phyloP scores from a whole-genome alignment of 2,888 invertebrate species.

The Agriopis aurantiaria region DNA sequence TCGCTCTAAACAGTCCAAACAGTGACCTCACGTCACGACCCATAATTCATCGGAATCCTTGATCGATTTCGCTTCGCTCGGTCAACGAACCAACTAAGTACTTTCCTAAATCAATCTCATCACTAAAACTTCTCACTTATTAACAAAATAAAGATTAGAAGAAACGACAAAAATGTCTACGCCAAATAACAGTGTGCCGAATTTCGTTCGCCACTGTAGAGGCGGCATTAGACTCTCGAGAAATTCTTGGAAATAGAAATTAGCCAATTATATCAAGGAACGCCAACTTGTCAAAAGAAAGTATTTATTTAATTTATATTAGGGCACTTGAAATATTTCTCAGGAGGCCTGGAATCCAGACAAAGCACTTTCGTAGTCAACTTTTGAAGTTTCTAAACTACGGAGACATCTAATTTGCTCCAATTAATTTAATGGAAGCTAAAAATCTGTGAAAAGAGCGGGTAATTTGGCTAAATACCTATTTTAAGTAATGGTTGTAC shows the following conservation, averaged over 20 bases:
- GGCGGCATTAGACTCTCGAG: background rate
- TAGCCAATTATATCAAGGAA: slow-evolving; percentile 20
- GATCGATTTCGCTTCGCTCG: too few species aligned
- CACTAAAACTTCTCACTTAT: too few species aligned
- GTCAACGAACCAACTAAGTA: too few species aligned
- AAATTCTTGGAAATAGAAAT: slow-evolving; percentile 27
- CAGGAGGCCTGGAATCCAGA: slow-evolving; percentile 24
- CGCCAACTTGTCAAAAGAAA: slow-evolving; percentile 30
- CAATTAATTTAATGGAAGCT: slow-evolving; percentile 37
- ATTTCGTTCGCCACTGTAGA: background rate
- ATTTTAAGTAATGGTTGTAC: slow-evolving; percentile 28
- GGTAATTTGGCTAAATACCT: slow-evolving; percentile 10
- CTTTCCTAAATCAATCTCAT: too few species aligned
- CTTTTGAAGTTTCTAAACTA: slow-evolving; percentile 31
- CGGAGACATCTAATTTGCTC: slow-evolving; percentile 31
- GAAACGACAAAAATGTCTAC: background rate
- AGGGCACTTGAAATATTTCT: slow-evolving; percentile 34
- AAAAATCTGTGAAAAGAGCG: slow-evolving; percentile 18
- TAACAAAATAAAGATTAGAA: too few species aligned
- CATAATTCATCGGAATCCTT: too few species aligned
- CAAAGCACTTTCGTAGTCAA: slow-evolving; percentile 25
- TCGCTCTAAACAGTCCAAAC: too few species aligned
- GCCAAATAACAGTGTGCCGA: background rate
- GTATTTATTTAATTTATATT: slow-evolving; percentile 31
- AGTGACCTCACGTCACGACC: too few species aligned